Evolutionary conservation across 2,113 vertebrate genomes (phyloP), one percentile per base, ranked within the genome.

Genomic region (Formicarius rufipectus): DNA sequence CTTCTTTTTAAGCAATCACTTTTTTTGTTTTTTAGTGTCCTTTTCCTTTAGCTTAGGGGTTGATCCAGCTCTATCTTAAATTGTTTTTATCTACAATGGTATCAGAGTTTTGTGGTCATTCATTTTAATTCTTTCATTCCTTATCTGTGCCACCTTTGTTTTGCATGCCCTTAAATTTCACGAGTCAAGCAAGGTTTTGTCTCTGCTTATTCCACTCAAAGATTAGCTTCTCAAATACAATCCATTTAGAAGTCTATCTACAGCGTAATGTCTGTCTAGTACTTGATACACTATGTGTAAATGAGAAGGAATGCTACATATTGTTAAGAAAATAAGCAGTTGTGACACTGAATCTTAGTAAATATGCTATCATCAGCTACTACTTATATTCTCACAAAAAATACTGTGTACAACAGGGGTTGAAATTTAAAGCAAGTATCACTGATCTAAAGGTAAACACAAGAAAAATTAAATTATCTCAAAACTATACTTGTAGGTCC

Each of bases 81-180:
- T 44, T 59, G 55, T n/a, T 47, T 50, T 92, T 93, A 74, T 92
- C 83, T 91, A 42, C 85, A 89, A 12, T 52, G 68, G 16, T 95
- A 87, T 95, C 94, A 77, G 58, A 85, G 82, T 83, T 95, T 91
- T 89, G 80, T 40, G 17, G 72, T 87, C 89, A 96, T 96, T 92
- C 82, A 92, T 96, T 96, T 88, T 90, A 93, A 86, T 87, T 97
- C 86, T 91, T 97, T 97, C 77, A 88, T 84, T 40, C 68, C 52
- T 96, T 97, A 95, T 94, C 96, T 93, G 60, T 50, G 74, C 76
- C 92, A 64, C 92, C 49, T 93, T 96, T 97, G 76, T 93, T 96
- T 96, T 86, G 55, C 69, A 79, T 44, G 39, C 66, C 68, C 59
- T 75, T 90, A 92, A 37, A 93, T 85, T 95, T 96, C 56, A 58